These are phyloP conservation scores for Drosophila sp. DNA, from an alignment of 1,140 invertebrate genomes.

Conservation along the genomic window DNA sequence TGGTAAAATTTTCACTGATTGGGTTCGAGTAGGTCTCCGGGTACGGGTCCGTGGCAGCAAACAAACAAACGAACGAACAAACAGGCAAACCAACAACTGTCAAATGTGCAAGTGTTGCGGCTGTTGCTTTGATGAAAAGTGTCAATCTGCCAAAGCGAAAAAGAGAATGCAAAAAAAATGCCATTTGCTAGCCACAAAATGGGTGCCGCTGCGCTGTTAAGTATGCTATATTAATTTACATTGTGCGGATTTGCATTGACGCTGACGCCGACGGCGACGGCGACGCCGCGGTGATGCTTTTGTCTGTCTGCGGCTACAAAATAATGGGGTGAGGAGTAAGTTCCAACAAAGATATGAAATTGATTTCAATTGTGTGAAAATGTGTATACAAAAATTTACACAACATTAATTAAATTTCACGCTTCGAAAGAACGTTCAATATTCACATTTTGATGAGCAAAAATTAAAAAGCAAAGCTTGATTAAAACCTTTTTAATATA, in stretches of 20 bases:
- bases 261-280: neutral
- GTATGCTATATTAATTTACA: conserved; percentile 79
- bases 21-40: neutral
- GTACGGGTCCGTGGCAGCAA: conserved; percentile 3
- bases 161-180: conserved; percentile 30
- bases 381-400: neutral
- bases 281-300: conserved; percentile 20
- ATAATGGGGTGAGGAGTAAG: conserved; percentile 11
- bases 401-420: conserved; percentile 8
- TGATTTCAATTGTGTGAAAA: conserved; percentile 37
- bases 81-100: conserved; percentile 30
- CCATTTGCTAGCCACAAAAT: conserved; percentile 60
- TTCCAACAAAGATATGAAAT: conserved; percentile 27
- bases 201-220: conserved; percentile 51
- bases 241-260: conserved; percentile 52
- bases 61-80: conserved; percentile 42
- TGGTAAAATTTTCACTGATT: conserved; percentile 37
- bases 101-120: conserved; percentile 71
- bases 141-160: conserved; percentile 43
- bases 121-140: conserved; percentile 64
- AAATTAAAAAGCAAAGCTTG: no score
- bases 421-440: no score
- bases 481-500: no score
- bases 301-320: conserved; percentile 60
- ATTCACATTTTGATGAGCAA: no score